Evolutionary conservation across 2,888 invertebrate species (phyloP), one percentile per base, ranked within the genome.

Genomic region (Candidula unifasciata): DNA sequence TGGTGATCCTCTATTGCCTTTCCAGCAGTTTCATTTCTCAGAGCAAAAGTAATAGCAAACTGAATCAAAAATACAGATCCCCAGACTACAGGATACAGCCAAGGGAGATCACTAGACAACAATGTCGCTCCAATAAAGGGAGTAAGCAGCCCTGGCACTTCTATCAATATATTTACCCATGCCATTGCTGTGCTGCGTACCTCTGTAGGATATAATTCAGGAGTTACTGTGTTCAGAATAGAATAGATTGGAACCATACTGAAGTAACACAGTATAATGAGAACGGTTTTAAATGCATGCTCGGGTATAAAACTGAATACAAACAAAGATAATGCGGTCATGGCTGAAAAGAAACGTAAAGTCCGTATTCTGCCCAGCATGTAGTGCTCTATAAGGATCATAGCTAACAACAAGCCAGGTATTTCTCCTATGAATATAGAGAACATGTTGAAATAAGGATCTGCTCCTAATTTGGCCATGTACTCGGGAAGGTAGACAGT

Each of bases 161-260:
- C 89, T 66, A 90, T 90, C 30, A 91, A 85, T 74, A 90, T 89
- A 81, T 91, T 90, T 64, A 90, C 87, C 88, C 89, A 90, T 2
- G 90, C 92, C 90, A 92, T 89, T 21, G 92, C 91, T 27, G 90
- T 89, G 76, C 90, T 89, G 18, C 92, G 88, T 16, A 90, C 84
- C 35, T 88, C 86, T 13, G 92, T 92, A 3, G 91, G 91, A 80
- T 90, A 92, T 0, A 90, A 83, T 85, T 92, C 92, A 16, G 92
- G 91, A 21, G 92, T 91, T 82, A 89, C 90, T 3, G 92, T 90
- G 80, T 91, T 92, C 10, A 92, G 79, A 44, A 92, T 90, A 27
- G 92, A 91, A 85, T 90, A 92, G 64, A 91, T 90, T 21, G 92
- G 91, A 37, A 90, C 91, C 91, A 92, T 92, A 78, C 90, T 90